These are phyloP conservation scores for Saccostrea glomerata DNA, from an alignment of 1,140 invertebrate genomes.

Conservation along the genomic window DNA sequence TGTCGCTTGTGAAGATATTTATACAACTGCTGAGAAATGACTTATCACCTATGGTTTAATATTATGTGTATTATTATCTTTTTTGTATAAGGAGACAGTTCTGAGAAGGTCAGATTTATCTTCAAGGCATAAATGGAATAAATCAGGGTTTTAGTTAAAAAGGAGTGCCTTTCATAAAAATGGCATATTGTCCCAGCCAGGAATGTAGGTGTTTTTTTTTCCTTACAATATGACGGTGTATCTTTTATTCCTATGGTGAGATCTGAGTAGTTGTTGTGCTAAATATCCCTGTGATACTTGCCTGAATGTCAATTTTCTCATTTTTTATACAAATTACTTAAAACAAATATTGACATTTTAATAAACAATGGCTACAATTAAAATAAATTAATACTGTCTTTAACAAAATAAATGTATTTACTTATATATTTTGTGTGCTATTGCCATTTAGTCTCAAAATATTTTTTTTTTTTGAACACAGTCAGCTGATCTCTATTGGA, in stretches of 20 bases:
- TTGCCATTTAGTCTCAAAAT: neutral
- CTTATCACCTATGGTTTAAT: slow-evolving; percentile 2
- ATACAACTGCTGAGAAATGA: slow-evolving; percentile 27
- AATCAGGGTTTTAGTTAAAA: neutral
- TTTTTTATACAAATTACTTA: neutral
- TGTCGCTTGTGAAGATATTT: slow-evolving; percentile 27
- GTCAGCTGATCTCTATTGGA: too few species aligned
- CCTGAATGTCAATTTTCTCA: neutral
- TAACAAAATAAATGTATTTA: neutral
- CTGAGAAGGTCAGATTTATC: neutral
- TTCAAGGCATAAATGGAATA: neutral
- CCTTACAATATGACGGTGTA: neutral
- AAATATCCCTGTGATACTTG: slow-evolving; percentile 5
- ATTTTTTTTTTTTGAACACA: neutral
- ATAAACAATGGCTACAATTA: neutral
- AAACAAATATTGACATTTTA: neutral
- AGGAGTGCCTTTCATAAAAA: neutral
- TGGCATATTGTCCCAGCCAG: neutral
- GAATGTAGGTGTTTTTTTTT: neutral
- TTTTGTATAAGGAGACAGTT: neutral
- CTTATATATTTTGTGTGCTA: slow-evolving; percentile 9
- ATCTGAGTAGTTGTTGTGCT: neutral
- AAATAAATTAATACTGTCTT: neutral
- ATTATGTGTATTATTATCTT: neutral
- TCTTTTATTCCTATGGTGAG: neutral